These are phyloP conservation scores for Sitobion miscanthi DNA, from an alignment of 1,140 invertebrate species.

Conservation along the genomic window DNA sequence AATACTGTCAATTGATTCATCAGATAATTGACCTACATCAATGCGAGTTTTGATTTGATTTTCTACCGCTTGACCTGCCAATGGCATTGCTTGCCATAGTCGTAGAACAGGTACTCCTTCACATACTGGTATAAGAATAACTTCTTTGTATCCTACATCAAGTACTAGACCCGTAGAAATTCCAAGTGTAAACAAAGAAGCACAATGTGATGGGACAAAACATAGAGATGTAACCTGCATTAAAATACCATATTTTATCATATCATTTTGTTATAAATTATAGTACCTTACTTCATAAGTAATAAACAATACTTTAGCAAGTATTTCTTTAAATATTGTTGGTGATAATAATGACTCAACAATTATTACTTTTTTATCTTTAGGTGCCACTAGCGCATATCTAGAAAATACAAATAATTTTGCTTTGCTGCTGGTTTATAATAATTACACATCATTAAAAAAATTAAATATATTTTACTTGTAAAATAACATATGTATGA, in stretches of 20 bases:
- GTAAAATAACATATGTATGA: slow-evolving; percentile 87
- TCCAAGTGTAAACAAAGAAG: slow-evolving; percentile 79
- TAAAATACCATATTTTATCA: not conserved
- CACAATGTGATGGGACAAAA: slow-evolving; percentile 80
- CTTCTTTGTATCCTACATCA: slow-evolving; percentile 86
- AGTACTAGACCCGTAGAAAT: slow-evolving; percentile 80
- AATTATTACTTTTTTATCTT: slow-evolving; percentile 88
- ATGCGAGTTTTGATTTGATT: slow-evolving; percentile 48
- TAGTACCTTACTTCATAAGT: slow-evolving; percentile 83
- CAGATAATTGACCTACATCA: slow-evolving; percentile 19
- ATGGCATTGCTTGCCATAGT: slow-evolving; percentile 78
- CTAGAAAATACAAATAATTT: slow-evolving; percentile 65
- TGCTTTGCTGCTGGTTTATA: not conserved
- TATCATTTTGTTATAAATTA: not conserved
- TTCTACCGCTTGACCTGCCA: slow-evolving; percentile 74
- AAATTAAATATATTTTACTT: slow-evolving; percentile 69
- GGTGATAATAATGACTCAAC: slow-evolving; percentile 88
- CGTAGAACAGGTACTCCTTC: slow-evolving; percentile 83
- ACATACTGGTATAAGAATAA: slow-evolving; percentile 81
- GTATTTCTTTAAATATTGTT: slow-evolving; percentile 79
- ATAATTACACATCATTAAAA: not conserved
- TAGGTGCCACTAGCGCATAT: slow-evolving; percentile 87
- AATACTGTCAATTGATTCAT: slow-evolving; percentile 29
- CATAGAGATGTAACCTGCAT: slow-evolving; percentile 71
- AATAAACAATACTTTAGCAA: slow-evolving; percentile 89